Evolutionary conservation across 2,888 invertebrate species (phyloP).

Genomic region (Dinocampus coccinellae): DNA sequence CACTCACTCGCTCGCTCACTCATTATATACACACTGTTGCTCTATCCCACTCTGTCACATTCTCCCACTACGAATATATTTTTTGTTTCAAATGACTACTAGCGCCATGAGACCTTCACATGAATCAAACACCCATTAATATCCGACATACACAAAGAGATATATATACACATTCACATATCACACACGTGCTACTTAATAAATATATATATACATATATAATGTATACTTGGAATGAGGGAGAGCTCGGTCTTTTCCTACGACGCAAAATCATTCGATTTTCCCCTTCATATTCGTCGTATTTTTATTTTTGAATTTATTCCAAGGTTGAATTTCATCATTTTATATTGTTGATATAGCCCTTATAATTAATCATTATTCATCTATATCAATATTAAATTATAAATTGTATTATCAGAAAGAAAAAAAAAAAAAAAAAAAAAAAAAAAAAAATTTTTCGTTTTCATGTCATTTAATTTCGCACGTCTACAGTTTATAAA

Average conservation of each 20-base stretch:
- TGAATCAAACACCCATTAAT: neutral
- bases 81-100: neutral
- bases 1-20: neutral
- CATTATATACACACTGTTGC: too few relatives aligned
- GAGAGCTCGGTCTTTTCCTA: neutral
- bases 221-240: neutral
- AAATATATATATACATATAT: neutral
- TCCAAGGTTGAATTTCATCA: neutral
- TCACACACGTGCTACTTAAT: neutral
- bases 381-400: too few relatives aligned
- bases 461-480: neutral
- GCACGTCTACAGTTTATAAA: slow-evolving; percentile 1
- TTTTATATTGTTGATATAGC: neutral
- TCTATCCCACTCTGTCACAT: too few relatives aligned
- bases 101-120: neutral
- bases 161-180: neutral
- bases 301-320: neutral
- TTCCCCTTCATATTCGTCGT: neutral
- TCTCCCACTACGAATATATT: neutral
- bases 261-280: slow-evolving; percentile 1
- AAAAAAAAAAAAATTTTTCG: neutral
- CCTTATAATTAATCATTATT: neutral
- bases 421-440: too few relatives aligned
- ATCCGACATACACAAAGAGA: neutral
- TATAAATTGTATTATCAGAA: too few relatives aligned